Evolutionary conservation across 2,888 invertebrate species (phyloP).

Genomic region (Campoletis raptor): DNA sequence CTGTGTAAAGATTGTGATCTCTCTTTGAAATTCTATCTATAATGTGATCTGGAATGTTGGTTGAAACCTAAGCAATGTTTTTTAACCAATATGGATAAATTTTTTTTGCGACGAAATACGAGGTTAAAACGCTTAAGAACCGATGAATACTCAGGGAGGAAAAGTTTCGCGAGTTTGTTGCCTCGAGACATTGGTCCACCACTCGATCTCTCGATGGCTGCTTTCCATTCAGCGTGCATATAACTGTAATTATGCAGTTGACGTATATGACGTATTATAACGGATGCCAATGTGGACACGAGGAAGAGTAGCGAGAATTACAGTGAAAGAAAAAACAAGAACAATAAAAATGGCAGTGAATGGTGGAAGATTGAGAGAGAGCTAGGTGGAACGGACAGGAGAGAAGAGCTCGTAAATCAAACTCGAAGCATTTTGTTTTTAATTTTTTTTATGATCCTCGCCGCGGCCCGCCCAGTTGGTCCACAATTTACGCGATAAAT

Average conservation of each 20-base stretch:
- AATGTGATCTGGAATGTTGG: neutral
- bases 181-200: constrained; percentile 66
- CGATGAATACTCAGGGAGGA: constrained; percentile 54
- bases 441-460: constrained; percentile 56
- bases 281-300: constrained; percentile 61
- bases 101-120: neutral
- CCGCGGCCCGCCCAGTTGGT: constrained; percentile 66
- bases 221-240: constrained; percentile 48
- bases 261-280: constrained; percentile 63
- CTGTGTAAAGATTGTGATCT: constrained; percentile 67
- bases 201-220: constrained; percentile 38
- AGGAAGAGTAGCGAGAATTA: constrained; percentile 62
- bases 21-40: constrained; percentile 66
- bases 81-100: neutral
- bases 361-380: constrained; percentile 41
- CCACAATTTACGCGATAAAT: constrained; percentile 70
- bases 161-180: constrained; percentile 66
- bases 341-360: constrained; percentile 54
- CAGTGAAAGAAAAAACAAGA: constrained; percentile 51
- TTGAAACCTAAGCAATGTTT: neutral
- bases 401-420: constrained; percentile 68
- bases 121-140: neutral
- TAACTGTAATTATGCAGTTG: constrained; percentile 69
- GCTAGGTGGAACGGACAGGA: constrained; percentile 34
- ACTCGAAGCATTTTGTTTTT: constrained; percentile 53